Base-by-base conservation (phyloP, 2,797 vertebrate species). In the Sitta carolinensis region DNA sequence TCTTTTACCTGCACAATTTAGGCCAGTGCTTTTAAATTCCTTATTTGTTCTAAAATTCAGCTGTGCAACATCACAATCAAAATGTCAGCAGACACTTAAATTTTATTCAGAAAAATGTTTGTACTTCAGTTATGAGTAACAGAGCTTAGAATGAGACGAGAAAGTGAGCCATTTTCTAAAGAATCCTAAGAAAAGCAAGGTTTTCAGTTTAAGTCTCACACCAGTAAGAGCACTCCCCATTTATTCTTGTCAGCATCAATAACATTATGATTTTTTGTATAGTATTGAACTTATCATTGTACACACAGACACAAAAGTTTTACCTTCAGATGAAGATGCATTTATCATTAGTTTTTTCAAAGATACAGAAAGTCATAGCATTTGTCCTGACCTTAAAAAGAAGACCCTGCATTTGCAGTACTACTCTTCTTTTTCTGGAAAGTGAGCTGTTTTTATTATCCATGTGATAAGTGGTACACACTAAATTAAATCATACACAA, bases 81-180 rank as follows among this genome's bases (percentile, higher is more conserved):
- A 84, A 92, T 68, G 45, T 51, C 59, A 90, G 40, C 36, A 76
- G 36, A 23, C 57, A 76, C 43, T 86, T 82, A 77, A 16, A 47
- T 64, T 72, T 90, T 79, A 40, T 79, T 82, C 43, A 76, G 67
- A 94, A 87, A 78, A 92, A 72, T 55, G 18, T 8, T 83, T 79
- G 54, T 87, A 18, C 27, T 66, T 76, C 4, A 14, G 16, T 58
- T 86, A 32, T 32, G 27, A 38, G n/a, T 73, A 74, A 29, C 23
- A 84, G 52, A 58, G 7, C 25, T 43, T 66, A 73, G 8, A 55
- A 54, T 9, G 48, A 68, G 25, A 59, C 16, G 51, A 70, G 26
- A 61, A 79, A 70, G 23, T 34, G 4, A 75, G 48, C 13, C 9
- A 6, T 11, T 76, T 27, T 32, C 55, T 48, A 45, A 62, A 78